These are phyloP conservation scores for Parnassius smintheus DNA, from an alignment of 2,888 invertebrate species.

Conservation along the genomic window DNA sequence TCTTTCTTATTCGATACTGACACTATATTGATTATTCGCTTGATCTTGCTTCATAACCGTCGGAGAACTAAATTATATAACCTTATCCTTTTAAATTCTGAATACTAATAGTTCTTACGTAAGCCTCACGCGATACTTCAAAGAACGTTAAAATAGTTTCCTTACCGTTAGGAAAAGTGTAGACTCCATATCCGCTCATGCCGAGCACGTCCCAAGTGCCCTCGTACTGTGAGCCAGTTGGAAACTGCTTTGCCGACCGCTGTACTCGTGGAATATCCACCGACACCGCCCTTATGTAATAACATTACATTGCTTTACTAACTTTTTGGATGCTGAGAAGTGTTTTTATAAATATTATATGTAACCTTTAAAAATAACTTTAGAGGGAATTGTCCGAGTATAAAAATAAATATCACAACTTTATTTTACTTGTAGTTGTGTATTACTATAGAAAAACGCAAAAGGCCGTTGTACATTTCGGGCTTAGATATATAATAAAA, in stretches of 20 bases:
- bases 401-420: no score
- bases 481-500: no score
- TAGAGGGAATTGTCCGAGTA: no score
- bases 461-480: no score
- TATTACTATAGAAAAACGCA: no score
- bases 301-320: conserved; percentile 11
- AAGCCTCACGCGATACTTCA: neutral
- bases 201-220: conserved; percentile 82
- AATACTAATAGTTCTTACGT: neutral
- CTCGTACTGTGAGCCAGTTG: conserved; percentile 80
- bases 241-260: conserved; percentile 60
- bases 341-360: no score
- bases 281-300: conserved; percentile 43
- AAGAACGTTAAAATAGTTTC: conserved; percentile 15
- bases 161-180: conserved; percentile 81
- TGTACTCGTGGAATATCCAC: conserved; percentile 57
- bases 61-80: neutral
- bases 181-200: conserved; percentile 83
- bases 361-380: no score
- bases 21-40: no score
- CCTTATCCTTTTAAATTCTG: neutral
- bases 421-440: no score
- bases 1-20: no score
- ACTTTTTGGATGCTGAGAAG: no score
- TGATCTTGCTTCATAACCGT: no score